These are phyloP conservation scores for Tachyglossus aculeatus DNA, from an alignment of 2,797 vertebrate genomes.

Conservation along the genomic window DNA sequence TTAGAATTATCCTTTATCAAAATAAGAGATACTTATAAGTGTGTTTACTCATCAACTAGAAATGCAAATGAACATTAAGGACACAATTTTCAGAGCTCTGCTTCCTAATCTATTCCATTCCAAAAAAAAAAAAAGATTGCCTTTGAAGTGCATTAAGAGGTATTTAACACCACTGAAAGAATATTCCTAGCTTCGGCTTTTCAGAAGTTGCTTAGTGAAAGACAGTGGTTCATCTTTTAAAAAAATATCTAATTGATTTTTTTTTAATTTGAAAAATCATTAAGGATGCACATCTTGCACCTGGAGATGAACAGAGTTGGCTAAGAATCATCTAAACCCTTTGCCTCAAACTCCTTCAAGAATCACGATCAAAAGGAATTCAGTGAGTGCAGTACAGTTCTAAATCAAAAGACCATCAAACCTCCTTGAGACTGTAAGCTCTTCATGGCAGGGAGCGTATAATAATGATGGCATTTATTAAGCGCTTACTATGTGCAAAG, in stretches of 20 bases:
- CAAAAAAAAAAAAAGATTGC: conserved; percentile 29
- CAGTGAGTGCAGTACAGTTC: too few species aligned
- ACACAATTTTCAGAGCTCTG: not conserved
- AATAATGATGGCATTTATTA: too few species aligned
- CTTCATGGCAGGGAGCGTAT: too few species aligned
- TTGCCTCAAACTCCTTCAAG: too few species aligned
- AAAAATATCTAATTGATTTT: not conserved
- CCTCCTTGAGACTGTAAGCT: too few species aligned
- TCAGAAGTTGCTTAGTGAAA: not conserved
- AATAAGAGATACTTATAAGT: not conserved
- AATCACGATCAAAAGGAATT: too few species aligned
- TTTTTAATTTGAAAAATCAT: not conserved
- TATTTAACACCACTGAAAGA: conserved; percentile 49
- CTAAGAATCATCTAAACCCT: too few species aligned
- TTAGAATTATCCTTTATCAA: conserved; percentile 23
- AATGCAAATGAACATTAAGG: not conserved
- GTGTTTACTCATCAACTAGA: conserved; percentile 15
- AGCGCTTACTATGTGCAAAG: too few species aligned
- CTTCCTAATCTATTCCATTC: conserved; percentile 18
- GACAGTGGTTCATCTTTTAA: not conserved
- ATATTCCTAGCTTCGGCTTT: conserved; percentile 13
- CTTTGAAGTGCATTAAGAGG: conserved; percentile 43
- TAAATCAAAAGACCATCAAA: too few species aligned
- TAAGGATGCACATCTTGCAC: too few species aligned
- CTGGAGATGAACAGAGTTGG: too few species aligned